Conservation (phyloP, 2,888 invertebrate genomes). For the Drosophila sordidapex region DNA sequence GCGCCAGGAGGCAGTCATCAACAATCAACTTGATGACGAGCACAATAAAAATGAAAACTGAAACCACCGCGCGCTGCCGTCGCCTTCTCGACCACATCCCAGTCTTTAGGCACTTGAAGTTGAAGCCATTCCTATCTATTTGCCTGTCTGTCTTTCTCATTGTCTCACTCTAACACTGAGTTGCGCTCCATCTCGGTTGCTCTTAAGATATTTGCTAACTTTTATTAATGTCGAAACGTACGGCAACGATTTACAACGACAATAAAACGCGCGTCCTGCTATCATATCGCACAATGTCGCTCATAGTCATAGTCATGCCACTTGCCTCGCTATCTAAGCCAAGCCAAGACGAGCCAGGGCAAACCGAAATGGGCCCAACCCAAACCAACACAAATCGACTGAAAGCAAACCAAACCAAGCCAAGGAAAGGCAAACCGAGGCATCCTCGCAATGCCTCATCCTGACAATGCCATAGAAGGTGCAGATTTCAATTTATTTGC, state of each 20-base stretch:
- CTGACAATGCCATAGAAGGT: constrained; percentile 78
- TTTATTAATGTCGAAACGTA: constrained; percentile 80
- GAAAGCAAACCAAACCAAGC: constrained; percentile 5
- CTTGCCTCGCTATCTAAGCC: constrained; percentile 73
- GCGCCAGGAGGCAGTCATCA: constrained; percentile 74
- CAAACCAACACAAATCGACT: constrained; percentile 5
- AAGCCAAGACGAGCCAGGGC: constrained; percentile 36
- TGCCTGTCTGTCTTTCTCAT: constrained; percentile 11
- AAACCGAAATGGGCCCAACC: constrained; percentile 11
- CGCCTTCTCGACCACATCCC: neutral
- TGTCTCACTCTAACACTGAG: constrained; percentile 17
- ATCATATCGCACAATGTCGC: constrained; percentile 80
- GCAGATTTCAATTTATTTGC: constrained; percentile 81
- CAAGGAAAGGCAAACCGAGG: constrained; percentile 31
- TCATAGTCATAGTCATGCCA: constrained; percentile 77
- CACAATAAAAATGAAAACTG: constrained; percentile 79
- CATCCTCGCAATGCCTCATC: constrained; percentile 58
- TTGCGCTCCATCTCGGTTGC: constrained; percentile 44
- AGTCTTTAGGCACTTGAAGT: constrained; percentile 56
- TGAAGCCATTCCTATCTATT: constrained; percentile 36
- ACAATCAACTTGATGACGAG: constrained; percentile 80
- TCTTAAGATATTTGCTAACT: constrained; percentile 77
- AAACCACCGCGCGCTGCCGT: constrained; percentile 49
- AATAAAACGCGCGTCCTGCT: constrained; percentile 79
- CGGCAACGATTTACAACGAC: constrained; percentile 81